Percentiles rank a stretch among this genome's conserved stretches.
Conservation (phyloP, 2,113 vertebrate species). For the Clarias magur region DNA sequence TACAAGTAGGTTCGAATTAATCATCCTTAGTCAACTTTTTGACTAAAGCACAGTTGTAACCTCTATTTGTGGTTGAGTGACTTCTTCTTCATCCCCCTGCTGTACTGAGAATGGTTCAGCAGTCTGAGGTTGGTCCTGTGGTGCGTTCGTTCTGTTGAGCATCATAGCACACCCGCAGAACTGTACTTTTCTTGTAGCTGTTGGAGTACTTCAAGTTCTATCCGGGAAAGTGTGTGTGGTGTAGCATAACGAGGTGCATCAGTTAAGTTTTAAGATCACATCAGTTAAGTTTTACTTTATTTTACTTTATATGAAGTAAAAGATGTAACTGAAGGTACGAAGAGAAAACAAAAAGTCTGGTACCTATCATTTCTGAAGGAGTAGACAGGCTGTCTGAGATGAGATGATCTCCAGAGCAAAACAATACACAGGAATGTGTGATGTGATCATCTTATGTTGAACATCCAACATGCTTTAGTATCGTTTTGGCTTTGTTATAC, state of each 20-base stretch:
- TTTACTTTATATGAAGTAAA: background rate
- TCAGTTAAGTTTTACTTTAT: background rate
- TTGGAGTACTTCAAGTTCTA: background rate
- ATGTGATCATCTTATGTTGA: background rate
- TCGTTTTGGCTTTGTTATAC: background rate
- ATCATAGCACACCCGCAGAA: background rate
- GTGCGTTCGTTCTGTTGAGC: background rate
- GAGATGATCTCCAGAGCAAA: background rate
- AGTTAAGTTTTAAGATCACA: background rate
- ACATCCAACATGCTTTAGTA: background rate
- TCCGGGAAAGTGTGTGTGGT: background rate
- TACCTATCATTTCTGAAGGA: background rate
- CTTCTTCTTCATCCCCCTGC: background rate
- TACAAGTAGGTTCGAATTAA: background rate
- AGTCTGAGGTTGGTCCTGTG: background rate
- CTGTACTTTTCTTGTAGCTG: background rate
- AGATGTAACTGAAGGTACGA: background rate
- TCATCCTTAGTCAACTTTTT: background rate
- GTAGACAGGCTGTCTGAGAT: background rate
- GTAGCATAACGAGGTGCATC: background rate
- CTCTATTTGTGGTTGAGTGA: background rate
- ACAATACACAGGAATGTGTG: background rate
- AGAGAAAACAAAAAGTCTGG: background rate
- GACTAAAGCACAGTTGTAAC: background rate
- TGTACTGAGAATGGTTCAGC: background rate